Evolutionary conservation across 2,113 vertebrate species (phyloP), one percentile per base, ranked within the genome.

Genomic region (Mirza zaza): DNA sequence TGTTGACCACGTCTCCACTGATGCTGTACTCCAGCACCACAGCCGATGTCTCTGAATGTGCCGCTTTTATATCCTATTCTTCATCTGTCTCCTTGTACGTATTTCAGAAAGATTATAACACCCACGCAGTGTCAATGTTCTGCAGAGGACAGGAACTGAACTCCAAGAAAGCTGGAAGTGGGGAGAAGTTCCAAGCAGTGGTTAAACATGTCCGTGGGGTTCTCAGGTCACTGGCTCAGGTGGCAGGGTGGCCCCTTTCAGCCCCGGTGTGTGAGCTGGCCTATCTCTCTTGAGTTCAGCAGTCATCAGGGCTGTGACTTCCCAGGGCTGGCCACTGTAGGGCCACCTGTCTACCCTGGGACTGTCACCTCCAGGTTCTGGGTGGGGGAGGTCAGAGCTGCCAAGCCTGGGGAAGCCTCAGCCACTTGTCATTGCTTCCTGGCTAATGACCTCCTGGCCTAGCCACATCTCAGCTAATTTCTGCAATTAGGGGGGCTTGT

Each of bases 401-500:
- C 68, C 39, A 45, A 87, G 55, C 27, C 91, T 90, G 83, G 68
- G 36, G 71, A 95, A 48, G 59, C 59, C 90, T 71, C 21, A 91
- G 91, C 77, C 88, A 90, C 88, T 95, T 94, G 96, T 95, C 97
- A 63, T 87, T 76, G 92, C 87, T 94, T 87, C 73, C 77, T 93
- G 97, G 97, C 97, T 98, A 98, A 98, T 98, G 98, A 98, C 98
- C 97, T 98, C 97, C 96, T 98, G 97, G 98, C 98, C 95, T 82
- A 97, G 98, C 97, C 98, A 95, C 97, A 89, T 98, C 98, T 98
- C 98, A 97, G 98, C 98, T 98, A 98, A 98, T 98, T 99, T 98
- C 98, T 98, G 97, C 97, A 98, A 98, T 98, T 98, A 98, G 95
- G 97, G 82, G 87, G 83, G 86, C 97, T 98, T 97, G 96, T 98